Conservation (phyloP, 2,113 vertebrate genomes). For the Carettochelys insculpta region DNA sequence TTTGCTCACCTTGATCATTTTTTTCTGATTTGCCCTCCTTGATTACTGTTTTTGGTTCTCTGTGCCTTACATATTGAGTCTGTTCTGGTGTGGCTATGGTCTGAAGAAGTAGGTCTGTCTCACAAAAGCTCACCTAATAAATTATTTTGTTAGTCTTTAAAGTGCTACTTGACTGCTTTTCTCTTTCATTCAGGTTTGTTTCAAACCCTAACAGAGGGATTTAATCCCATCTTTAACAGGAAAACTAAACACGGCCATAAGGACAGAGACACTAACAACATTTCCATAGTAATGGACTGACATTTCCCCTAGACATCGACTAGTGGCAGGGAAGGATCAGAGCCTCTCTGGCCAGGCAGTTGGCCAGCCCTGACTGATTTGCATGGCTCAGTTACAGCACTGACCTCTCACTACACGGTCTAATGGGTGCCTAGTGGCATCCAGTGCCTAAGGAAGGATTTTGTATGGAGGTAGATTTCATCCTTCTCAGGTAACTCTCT, state of each 20-base stretch:
- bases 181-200: slow-evolving; percentile 5
- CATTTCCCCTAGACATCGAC: not conserved
- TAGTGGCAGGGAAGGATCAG: fast-evolving
- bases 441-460: not conserved
- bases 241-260: not conserved
- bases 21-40: no score
- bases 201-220: not conserved
- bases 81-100: no score
- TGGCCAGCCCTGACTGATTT: not conserved
- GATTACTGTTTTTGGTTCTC: no score
- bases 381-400: not conserved
- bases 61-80: no score
- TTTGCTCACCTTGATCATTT: no score
- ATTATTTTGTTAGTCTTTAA: no score
- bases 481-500: not conserved
- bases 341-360: not conserved
- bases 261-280: fast-evolving
- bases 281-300: not conserved
- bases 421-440: not conserved
- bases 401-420: not conserved
- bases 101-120: no score
- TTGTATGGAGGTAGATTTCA: not conserved
- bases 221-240: not conserved
- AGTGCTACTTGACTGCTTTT: no score
- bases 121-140: no score